Conservation (phyloP, 1,140 invertebrate species). For the Centruroides sculpturatus region DNA sequence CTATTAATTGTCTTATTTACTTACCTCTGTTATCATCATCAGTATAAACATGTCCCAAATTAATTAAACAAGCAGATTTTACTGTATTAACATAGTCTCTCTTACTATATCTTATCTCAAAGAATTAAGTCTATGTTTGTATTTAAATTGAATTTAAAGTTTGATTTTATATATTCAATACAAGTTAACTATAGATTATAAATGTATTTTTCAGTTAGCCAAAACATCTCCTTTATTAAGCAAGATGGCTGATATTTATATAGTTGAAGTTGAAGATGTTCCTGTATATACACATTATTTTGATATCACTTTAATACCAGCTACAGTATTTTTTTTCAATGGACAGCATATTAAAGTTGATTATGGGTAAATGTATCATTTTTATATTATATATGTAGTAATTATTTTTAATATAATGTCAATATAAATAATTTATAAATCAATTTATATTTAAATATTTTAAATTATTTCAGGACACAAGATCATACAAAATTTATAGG, state of each 20-base stretch:
- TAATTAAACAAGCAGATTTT: too few relatives aligned
- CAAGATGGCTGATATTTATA: conserved; percentile 28
- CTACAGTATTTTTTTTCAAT: conserved; percentile 33
- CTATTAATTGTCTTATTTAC: too few relatives aligned
- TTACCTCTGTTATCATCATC: too few relatives aligned
- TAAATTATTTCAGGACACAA: conserved; percentile 22
- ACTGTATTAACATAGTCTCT: too few relatives aligned
- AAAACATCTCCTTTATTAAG: conserved; percentile 22
- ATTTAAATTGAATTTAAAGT: too few relatives aligned
- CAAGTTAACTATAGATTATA: too few relatives aligned
- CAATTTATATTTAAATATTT: background rate
- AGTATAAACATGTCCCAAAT: too few relatives aligned
- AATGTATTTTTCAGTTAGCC: conserved; percentile 20
- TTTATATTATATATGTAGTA: background rate
- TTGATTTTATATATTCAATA: too few relatives aligned
- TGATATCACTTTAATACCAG: conserved; percentile 28
- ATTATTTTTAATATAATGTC: background rate
- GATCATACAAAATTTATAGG: conserved; percentile 32
- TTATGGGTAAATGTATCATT: conserved; percentile 25
- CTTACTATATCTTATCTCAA: too few relatives aligned
- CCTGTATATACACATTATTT: conserved; percentile 29
- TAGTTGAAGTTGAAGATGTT: conserved; percentile 25
- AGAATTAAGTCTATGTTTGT: too few relatives aligned
- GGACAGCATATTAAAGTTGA: conserved; percentile 31
- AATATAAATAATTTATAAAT: background rate